These are phyloP conservation scores for Drosophila emarginata DNA, from an alignment of 2,888 invertebrate genomes.

Conservation along the genomic window DNA sequence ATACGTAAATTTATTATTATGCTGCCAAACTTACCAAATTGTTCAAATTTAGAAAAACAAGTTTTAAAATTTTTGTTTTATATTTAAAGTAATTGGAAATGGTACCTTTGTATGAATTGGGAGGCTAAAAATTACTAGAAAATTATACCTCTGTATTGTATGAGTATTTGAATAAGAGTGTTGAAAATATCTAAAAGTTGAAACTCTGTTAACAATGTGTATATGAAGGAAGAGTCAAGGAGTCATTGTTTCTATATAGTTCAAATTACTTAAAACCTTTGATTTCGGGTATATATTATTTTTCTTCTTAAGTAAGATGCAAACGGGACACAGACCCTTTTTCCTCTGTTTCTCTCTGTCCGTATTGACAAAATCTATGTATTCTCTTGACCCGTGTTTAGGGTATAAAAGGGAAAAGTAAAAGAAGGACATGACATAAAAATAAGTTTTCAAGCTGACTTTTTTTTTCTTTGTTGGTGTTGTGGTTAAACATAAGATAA, in stretches of 20 bases:
- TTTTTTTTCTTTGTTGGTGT: background rate
- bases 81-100: background rate
- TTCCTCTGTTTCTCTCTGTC: too few relatives aligned
- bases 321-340: background rate
- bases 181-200: background rate
- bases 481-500: conserved; percentile 2
- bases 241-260: background rate
- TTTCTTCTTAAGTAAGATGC: too few relatives aligned
- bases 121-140: too few relatives aligned
- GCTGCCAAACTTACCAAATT: background rate
- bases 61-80: too few relatives aligned
- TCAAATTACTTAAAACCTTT: too few relatives aligned
- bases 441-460: conserved; percentile 13
- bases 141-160: background rate
- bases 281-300: too few relatives aligned
- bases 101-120: too few relatives aligned
- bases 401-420: background rate
- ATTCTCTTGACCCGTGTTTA: background rate
- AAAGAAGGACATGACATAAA: conserved; percentile 9
- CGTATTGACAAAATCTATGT: background rate
- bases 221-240: background rate
- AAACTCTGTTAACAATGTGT: background rate
- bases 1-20: background rate
- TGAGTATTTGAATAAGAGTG: background rate
- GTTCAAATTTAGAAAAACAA: background rate